These are phyloP conservation scores for Apodemia hepburni DNA, from an alignment of 2,888 invertebrate genomes.

Conservation along the genomic window DNA sequence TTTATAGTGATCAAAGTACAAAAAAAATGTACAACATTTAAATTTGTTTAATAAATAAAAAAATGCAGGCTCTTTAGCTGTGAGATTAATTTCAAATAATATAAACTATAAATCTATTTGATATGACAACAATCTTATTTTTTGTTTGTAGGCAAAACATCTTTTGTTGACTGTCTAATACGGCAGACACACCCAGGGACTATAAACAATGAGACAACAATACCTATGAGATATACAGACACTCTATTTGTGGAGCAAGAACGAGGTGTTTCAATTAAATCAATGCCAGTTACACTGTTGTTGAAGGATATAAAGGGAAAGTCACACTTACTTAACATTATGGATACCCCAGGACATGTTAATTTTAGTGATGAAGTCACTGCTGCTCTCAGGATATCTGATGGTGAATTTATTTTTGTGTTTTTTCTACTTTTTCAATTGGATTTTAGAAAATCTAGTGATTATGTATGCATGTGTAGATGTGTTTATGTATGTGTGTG, in stretches of 20 bases:
- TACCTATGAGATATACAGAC: conserved; percentile 95
- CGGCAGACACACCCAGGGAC: conserved; percentile 98
- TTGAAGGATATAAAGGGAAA: conserved; percentile 96
- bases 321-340: conserved; percentile 97
- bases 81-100: too few species aligned
- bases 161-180: conserved; percentile 97
- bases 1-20: too few species aligned
- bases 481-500: too few species aligned
- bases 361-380: conserved; percentile 99
- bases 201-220: conserved; percentile 84
- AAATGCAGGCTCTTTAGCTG: too few species aligned
- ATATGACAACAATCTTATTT: conserved; percentile 22
- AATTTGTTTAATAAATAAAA: too few species aligned
- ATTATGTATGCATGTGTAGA: too few species aligned
- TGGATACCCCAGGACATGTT: conserved; percentile 99
- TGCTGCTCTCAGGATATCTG: conserved; percentile 94
- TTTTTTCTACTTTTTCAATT: too few species aligned
- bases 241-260: conserved; percentile 98
- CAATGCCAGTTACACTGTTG: conserved; percentile 96
- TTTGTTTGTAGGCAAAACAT: conserved; percentile 86
- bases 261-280: conserved; percentile 97
- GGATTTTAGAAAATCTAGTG: too few species aligned
- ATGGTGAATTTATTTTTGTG: conserved; percentile 60
- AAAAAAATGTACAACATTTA: too few species aligned
- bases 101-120: too few species aligned